Percentiles rank a stretch among this genome's conserved stretches.
These are phyloP conservation scores for Mesembrinibis cayennensis DNA, from an alignment of 2,113 vertebrate genomes.

Conservation along the genomic window DNA sequence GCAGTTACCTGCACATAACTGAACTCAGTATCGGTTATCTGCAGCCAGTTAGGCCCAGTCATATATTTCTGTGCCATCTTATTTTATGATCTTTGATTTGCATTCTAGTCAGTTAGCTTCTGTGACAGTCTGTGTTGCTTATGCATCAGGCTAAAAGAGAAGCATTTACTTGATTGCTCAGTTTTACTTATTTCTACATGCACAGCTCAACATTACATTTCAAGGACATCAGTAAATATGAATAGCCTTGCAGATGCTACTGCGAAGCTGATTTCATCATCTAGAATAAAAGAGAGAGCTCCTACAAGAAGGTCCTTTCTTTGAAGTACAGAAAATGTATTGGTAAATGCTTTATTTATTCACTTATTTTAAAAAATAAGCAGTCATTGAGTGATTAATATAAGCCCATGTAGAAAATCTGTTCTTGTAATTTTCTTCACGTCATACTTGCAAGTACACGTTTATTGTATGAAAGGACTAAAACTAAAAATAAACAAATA, in stretches of 20 bases:
- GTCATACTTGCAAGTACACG: not conserved
- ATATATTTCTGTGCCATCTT: not conserved
- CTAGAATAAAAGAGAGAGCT: not conserved
- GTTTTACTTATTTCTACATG: not conserved
- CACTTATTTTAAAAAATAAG: not conserved
- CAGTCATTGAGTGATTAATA: not conserved
- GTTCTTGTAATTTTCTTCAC: not conserved
- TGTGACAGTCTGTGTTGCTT: not conserved
- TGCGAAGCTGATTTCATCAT: not conserved
- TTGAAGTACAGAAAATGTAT: not conserved
- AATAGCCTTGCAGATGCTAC: not conserved
- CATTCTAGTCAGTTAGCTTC: not conserved
- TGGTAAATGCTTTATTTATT: not conserved
- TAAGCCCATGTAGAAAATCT: not conserved
- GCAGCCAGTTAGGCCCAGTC: not conserved
- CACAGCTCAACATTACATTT: not conserved
- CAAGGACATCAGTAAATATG: slow-evolving; percentile 21
- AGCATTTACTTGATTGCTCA: not conserved
- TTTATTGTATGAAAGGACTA: not conserved
- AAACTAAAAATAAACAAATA: not conserved
- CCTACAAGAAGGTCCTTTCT: not conserved
- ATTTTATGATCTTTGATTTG: not conserved
- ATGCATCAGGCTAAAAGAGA: not conserved
- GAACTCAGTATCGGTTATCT: not conserved
- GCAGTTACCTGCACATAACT: not conserved